Base-by-base conservation (phyloP, 2,797 vertebrate genomes). In the Taeniopygia guttata region DNA sequence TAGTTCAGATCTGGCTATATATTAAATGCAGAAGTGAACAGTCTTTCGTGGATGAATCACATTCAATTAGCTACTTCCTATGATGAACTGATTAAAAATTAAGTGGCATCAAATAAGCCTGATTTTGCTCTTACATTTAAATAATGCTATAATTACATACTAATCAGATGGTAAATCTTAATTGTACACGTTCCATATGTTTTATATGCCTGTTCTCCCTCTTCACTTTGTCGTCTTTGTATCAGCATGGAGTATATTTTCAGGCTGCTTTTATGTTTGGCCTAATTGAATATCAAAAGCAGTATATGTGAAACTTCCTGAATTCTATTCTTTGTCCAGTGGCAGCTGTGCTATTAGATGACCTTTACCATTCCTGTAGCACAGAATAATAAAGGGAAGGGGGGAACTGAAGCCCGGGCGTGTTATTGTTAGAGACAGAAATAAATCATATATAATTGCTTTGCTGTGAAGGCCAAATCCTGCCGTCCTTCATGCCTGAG, bases 51-150 rank as follows among this genome's bases (percentile, higher is more conserved):
- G 60, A 92, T 94, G 91, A 93, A 93, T 96, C 89, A 68, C 59
- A 51, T 91, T 90, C 94, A 95, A 89, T 96, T 95, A 96, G 79
- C 80, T 85, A 77, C 94, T 88, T 93, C 91, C 85, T 96, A 84
- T 79, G 92, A 95, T 89, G 88, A 95, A 91, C 87, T 93, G 89
- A 94, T 97, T 96, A 95, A 96, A 96, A 97, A 90, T 94, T 89
- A 93, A 83, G 82, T 94, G 79, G 63, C 79, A 88, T 89, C 87
- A 80, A 93, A 79, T 87, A 89, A 87, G 79, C 43, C 68, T 91
- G 87, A 90, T 90, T 90, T 89, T 97, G 19, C 84, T 96, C 90
- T 94, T 95, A 87, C 40, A 56, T 94, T 95, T 93, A 94, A 97
- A 96, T 97, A 96, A 94, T 92, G 46, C 90, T 90, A 84, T 96